Conservation (phyloP, 1,140 invertebrate genomes). For the Nephila pilipes region DNA sequence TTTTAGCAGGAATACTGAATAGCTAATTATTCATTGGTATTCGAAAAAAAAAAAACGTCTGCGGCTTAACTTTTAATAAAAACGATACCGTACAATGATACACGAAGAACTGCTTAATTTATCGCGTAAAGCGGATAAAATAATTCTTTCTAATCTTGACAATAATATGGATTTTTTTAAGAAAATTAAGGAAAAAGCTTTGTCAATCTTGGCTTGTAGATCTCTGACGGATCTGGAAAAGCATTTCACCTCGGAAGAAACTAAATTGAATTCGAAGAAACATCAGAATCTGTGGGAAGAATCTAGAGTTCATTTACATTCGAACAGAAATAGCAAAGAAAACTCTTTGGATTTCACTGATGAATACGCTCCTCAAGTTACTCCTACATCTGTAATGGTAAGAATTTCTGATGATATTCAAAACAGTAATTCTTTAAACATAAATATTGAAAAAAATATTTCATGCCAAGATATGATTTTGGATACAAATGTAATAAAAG, state of each 20-base stretch:
- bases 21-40: no score
- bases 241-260: not conserved
- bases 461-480: not conserved
- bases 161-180: not conserved
- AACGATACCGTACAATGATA: not conserved
- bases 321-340: not conserved
- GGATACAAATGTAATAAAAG: not conserved
- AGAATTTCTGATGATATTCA: not conserved
- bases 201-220: not conserved
- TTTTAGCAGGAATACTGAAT: no score
- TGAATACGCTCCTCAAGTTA: not conserved
- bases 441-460: not conserved
- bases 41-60: no score
- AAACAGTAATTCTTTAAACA: not conserved
- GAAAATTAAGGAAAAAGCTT: not conserved
- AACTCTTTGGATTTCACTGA: not conserved
- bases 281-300: not conserved
- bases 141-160: not conserved
- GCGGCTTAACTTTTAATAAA: no score
- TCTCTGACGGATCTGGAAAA: not conserved
- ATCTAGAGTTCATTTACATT: not conserved
- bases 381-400: not conserved
- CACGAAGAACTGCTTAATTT: not conserved
- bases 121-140: constrained; percentile 9
- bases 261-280: not conserved